Percentiles rank a stretch among this genome's conserved stretches.
phyloP scores from a whole-genome alignment of 1,140 invertebrate species.

The Drosophila lini region DNA sequence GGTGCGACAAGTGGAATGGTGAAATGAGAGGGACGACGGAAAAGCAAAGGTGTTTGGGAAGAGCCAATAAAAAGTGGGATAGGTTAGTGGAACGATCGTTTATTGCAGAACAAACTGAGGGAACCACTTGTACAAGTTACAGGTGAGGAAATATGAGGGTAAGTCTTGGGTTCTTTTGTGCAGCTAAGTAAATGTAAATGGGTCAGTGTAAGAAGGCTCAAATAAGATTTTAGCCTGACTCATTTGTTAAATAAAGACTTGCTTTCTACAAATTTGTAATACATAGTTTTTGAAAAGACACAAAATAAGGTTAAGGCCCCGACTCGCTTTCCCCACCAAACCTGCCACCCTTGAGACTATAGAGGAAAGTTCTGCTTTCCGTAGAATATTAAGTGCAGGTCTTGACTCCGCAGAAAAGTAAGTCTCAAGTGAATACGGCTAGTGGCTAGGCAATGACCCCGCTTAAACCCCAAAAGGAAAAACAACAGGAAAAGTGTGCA shows the following conservation, averaged over 20 bases:
- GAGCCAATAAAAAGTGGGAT: slow-evolving; percentile 64
- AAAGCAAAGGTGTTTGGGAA: slow-evolving; percentile 24
- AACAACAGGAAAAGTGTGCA: slow-evolving; percentile 31
- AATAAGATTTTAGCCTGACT: not conserved
- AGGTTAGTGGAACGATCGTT: slow-evolving; percentile 56
- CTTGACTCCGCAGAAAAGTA: slow-evolving; percentile 16
- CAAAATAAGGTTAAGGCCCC: slow-evolving; percentile 4
- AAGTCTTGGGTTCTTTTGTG: slow-evolving; percentile 1
- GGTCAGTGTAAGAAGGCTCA: not conserved
- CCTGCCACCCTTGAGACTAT: slow-evolving; percentile 1
- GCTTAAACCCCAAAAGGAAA: slow-evolving; percentile 40
- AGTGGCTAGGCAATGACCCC: slow-evolving; percentile 67
- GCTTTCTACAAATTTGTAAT: not conserved
- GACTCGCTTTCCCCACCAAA: slow-evolving; percentile 1
- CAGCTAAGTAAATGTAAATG: not conserved
- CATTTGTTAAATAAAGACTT: no score
- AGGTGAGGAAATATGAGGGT: slow-evolving; percentile 3
- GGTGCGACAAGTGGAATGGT: slow-evolving; percentile 42
- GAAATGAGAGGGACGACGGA: not conserved
- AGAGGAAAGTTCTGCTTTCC: slow-evolving; percentile 9
- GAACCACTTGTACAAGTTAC: not conserved
- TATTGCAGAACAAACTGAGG: slow-evolving; percentile 13
- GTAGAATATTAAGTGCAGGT: slow-evolving; percentile 16
- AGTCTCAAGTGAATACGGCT: slow-evolving; percentile 39
- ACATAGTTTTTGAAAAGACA: not conserved